A percentile compares a stretch with the other conserved stretches of the same genome.
phyloP scores from a whole-genome alignment of 2,797 vertebrate species.

The Mormyrus hasselquistii region DNA sequence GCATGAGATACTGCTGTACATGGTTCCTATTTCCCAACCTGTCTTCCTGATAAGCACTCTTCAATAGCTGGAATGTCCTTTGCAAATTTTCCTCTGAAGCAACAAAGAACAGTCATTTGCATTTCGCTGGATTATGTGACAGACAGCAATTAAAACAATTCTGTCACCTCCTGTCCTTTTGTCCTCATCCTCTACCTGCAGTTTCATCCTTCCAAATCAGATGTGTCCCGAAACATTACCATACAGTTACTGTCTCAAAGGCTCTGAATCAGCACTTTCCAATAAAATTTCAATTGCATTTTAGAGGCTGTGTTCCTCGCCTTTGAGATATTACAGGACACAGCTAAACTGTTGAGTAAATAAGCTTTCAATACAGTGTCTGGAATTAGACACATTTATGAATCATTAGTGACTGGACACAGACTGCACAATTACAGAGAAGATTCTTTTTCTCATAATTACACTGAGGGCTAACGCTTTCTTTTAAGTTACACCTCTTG shows the following conservation, averaged over 20 bases:
- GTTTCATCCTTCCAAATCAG: not conserved
- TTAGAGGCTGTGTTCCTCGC: not conserved
- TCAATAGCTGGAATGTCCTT: not conserved
- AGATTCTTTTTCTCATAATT: not conserved
- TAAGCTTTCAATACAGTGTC: conserved; percentile 6
- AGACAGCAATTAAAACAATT: not conserved
- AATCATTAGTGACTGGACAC: not conserved
- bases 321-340: not conserved
- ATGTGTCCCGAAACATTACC: not conserved
- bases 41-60: not conserved
- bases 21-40: not conserved
- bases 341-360: not conserved
- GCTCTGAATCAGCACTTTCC: not conserved
- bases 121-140: not conserved
- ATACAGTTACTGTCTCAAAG: not conserved
- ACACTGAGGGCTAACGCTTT: conserved; percentile 8
- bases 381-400: not conserved
- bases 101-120: not conserved
- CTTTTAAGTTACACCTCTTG: conserved; percentile 15
- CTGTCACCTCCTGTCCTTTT: not conserved
- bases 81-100: not conserved
- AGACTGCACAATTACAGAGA: not conserved
- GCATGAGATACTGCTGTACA: not conserved
- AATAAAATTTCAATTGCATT: not conserved
- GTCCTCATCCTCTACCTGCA: not conserved